Evolutionary conservation across 2,113 vertebrate species (phyloP).

Genomic region (Campylomormyrus numenius): DNA sequence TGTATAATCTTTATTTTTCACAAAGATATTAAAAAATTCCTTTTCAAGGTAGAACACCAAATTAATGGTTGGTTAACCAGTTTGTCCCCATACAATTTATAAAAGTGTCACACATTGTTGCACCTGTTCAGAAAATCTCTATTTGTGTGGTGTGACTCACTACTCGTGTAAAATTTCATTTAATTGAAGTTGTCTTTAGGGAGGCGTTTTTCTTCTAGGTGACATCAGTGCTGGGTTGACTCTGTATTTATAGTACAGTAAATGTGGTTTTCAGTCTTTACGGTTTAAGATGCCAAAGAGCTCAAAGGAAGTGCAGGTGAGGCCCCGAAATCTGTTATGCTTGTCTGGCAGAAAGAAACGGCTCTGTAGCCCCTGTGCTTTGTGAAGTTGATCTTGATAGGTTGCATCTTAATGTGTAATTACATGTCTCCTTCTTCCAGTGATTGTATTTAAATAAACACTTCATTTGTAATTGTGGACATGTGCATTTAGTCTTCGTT

Average conservation of each 20-base stretch:
- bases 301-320: background rate
- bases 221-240: background rate
- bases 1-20: background rate
- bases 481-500: background rate
- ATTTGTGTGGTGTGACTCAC: background rate
- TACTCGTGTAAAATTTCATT: background rate
- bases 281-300: background rate
- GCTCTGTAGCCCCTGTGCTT: background rate
- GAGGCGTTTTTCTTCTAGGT: background rate
- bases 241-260: background rate
- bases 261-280: background rate
- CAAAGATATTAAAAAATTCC: background rate
- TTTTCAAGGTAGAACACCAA: background rate
- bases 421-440: background rate
- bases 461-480: background rate
- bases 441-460: background rate
- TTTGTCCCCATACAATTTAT: background rate
- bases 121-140: background rate
- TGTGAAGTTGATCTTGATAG: slow-evolving; percentile 13
- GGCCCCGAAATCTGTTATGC: background rate
- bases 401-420: background rate
- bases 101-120: background rate
- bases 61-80: background rate
- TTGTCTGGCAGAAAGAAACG: background rate
- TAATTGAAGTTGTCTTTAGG: background rate